Evolutionary conservation across 2,888 invertebrate species (phyloP), one percentile per base, ranked within the genome.

Genomic region (Harmothoe impar): DNA sequence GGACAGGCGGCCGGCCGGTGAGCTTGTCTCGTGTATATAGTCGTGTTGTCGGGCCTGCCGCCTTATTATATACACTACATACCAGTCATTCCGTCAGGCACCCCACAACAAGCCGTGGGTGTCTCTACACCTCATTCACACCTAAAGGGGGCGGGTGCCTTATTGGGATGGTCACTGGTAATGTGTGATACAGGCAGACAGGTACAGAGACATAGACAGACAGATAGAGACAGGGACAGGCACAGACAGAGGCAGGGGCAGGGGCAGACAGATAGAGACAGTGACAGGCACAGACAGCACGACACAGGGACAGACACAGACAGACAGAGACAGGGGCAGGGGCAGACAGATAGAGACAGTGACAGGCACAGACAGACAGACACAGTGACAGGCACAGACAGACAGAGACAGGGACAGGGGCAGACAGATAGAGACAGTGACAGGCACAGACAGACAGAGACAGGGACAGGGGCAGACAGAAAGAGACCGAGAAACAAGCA

Each of bases 221-320:
- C 20, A 62, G n/a, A 62, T 62, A 62, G n/a, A 62, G 5, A 62
- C 10, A 62, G 1, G 15, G 62, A 17, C 5, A 62, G n/a, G 15
- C 20, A 62, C 5, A 12, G 1, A 62, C 5, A 62, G 62, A 33
- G 25, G 31, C 5, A 81, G 31, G 17, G 25, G 31, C 7, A 35
- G 33, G 17, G 7, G 25, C 7, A 81, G 86, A 86, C 56, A 89
- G 56, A 89, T 0, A 89, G 56, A 62, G 7, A 86, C 15, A 89
- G 89, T 56, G 25, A 89, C 10, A 62, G 62, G 15, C 10, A 62
- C 5, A 62, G 62, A 62, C 62, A 62, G n/a, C n/a, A n/a, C n/a
- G n/a, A 81, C 17, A 43, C 12, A 81, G 81, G 17, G 81, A 35
- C 35, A 89, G 12, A 86, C 51, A 86, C n/a, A 35, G 86, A 86